Percentiles rank a stretch among this genome's conserved stretches.
These are phyloP conservation scores for Papilio machaon DNA, from an alignment of 1,140 invertebrate genomes.

Conservation along the genomic window DNA sequence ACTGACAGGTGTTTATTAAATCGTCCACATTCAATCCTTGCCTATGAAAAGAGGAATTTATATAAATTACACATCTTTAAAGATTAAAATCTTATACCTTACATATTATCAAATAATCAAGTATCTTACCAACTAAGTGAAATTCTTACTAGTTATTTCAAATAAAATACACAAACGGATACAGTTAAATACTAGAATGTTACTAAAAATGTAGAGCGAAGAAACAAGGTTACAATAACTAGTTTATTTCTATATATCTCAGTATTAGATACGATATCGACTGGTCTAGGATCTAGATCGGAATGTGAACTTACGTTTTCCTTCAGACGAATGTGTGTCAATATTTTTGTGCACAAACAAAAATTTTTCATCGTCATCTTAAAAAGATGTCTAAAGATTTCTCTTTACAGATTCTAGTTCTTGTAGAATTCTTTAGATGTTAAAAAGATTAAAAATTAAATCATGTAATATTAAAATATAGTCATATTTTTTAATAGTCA, in stretches of 20 bases:
- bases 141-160: neutral
- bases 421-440: neutral
- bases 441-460: too few species aligned
- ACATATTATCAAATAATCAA: too few species aligned
- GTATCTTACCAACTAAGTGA: neutral
- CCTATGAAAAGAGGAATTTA: neutral
- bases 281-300: conserved; percentile 2
- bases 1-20: neutral
- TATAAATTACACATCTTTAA: neutral
- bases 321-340: conserved; percentile 13
- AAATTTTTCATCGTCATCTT: neutral
- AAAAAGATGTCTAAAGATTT: neutral
- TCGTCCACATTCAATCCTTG: neutral
- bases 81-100: neutral
- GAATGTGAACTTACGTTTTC: neutral
- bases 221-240: conserved; percentile 21
- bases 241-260: neutral
- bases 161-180: neutral
- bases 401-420: neutral
- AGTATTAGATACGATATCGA: conserved; percentile 1
- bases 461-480: too few species aligned
- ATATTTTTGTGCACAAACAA: conserved; percentile 14
- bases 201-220: neutral
- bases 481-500: neutral
- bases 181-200: neutral